Evolutionary conservation across 2,888 invertebrate species (phyloP), one percentile per base, ranked within the genome.

Genomic region (Thalpophila matura): DNA sequence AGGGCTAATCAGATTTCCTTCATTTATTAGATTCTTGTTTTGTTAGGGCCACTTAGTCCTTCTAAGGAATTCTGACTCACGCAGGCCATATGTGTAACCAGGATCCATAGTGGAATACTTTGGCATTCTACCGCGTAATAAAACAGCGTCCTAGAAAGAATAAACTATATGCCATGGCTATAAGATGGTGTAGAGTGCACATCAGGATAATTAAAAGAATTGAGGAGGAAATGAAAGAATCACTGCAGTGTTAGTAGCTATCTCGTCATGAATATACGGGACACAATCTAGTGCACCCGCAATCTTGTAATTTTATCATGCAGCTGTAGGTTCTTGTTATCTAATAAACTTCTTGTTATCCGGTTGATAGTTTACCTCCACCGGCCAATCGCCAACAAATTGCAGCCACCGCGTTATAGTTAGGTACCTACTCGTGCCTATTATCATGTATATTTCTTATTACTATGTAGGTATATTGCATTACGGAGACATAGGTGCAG

Each of bases 291-390:
- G 31, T 47, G 45, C 43, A 66, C 38, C 10, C 16, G 33, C 26
- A 47, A 27, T 56, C 29, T 57, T 37, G 37, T 53, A 46, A 46
- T 46, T 60, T 45, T 38, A 46, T 46, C 49, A 58, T 54, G 58
- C 55, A 71, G 51, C 42, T 38, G 45, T 35, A 51, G 49, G 54
- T 56, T 64, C 54, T 63, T 56, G 59, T 58, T 68, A 66, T 67
- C 24, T 59, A 56, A 62, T 75, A 79, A 60, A 60, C 51, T 59
- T 53, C 50, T 61, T 37, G 67, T 72, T 72, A 61, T 40, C 40
- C 40, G 46, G 61, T 61, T 61, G 40, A 69, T 69, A 70, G 70
- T 51, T 74, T 61, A 69, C 50, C 50, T 74, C 35, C 31, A 54
- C 31, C 37, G 49, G 38, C 54, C 54, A 69, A 68, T 69, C 20